Conservation (phyloP, 1,140 invertebrate species). For the Drosophila varians region DNA sequence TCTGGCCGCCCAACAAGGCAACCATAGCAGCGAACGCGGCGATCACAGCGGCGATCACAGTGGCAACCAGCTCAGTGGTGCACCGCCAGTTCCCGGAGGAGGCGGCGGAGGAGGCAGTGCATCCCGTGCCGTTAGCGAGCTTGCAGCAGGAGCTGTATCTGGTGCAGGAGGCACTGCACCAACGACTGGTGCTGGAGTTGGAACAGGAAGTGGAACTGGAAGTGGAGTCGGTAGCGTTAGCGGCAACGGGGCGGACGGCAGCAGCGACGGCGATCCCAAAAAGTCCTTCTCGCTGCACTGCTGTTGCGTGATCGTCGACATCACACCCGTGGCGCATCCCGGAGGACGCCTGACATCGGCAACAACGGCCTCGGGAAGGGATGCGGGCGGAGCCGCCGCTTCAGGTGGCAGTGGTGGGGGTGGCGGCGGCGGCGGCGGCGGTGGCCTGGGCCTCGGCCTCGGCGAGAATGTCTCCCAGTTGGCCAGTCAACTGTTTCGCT, state of each 20-base stretch:
- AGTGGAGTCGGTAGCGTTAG: constrained; percentile 26
- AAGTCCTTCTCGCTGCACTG: constrained; percentile 83
- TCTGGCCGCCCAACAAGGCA: constrained; percentile 83
- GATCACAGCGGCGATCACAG: constrained; percentile 49
- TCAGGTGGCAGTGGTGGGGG: constrained; percentile 77
- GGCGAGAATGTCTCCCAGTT: constrained; percentile 79
- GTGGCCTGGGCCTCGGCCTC: constrained; percentile 79
- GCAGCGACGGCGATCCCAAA: constrained; percentile 70
- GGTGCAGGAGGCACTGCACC: neutral
- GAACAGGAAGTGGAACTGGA: constrained; percentile 7
- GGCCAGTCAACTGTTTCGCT: constrained; percentile 80
- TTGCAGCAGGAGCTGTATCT: neutral
- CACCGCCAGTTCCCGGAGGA: constrained; percentile 30
- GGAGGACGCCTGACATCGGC: constrained; percentile 80
- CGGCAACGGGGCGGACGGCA: constrained; percentile 23
- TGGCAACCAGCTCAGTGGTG: constrained; percentile 42
- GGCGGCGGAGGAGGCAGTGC: neutral
- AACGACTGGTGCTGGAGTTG: constrained; percentile 1
- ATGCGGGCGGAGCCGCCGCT: constrained; percentile 67
- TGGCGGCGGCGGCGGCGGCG: constrained; percentile 83
- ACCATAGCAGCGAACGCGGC: constrained; percentile 48
- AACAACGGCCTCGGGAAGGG: constrained; percentile 84
- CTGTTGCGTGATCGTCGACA: constrained; percentile 84
- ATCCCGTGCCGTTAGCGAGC: neutral
- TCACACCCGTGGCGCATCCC: constrained; percentile 82